Conservation (phyloP, 2,888 invertebrate genomes). For the Apamea crenata region DNA sequence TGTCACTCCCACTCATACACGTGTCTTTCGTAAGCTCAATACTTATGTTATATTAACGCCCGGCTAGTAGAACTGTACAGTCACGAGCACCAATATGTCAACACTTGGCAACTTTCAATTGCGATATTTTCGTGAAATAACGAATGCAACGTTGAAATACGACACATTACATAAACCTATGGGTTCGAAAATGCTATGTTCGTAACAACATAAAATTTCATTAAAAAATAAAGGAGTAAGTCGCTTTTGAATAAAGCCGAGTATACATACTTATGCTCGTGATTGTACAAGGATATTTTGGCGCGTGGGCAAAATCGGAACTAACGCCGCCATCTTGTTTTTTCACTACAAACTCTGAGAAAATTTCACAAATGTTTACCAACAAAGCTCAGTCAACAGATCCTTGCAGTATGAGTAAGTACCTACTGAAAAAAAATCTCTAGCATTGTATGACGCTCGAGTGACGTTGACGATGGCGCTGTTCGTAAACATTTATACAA, state of each 20-base stretch:
- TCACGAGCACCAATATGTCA: no score
- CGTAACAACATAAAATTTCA: no score
- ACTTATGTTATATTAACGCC: background rate
- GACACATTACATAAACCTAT: no score
- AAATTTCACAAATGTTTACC: background rate
- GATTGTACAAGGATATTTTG: background rate
- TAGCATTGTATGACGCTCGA: background rate
- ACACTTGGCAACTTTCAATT: no score
- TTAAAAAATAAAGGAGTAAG: no score
- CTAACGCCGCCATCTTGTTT: background rate
- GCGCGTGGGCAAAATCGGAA: background rate
- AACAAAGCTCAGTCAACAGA: background rate
- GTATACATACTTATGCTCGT: no score
- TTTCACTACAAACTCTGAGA: background rate
- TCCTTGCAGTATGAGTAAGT: background rate
- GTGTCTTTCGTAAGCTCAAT: background rate
- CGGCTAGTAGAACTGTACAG: background rate
- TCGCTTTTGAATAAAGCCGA: no score
- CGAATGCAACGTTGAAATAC: no score
- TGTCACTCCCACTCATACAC: background rate
- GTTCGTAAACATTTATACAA: background rate
- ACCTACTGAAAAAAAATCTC: background rate
- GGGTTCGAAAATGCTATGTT: no score
- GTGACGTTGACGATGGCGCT: background rate
- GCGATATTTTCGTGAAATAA: no score